These are phyloP conservation scores for Eulemur macaco DNA, from an alignment of 2,113 vertebrate genomes.

Conservation along the genomic window DNA sequence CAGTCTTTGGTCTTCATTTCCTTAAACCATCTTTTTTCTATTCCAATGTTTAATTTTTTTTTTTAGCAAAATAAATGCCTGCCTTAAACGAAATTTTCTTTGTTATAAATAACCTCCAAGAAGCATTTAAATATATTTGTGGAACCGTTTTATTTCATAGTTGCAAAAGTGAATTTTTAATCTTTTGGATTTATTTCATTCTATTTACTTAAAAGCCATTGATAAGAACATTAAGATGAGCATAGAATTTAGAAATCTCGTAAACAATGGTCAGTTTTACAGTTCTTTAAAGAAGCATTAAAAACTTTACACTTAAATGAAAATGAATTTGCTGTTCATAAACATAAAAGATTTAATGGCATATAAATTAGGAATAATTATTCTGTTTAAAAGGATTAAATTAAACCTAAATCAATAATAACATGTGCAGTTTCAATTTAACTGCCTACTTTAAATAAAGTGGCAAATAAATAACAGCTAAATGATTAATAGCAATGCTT, in stretches of 20 bases:
- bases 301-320: slow-evolving; percentile 77
- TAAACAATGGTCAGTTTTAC: slow-evolving; percentile 57
- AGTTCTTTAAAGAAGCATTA: slow-evolving; percentile 70
- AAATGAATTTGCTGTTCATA: slow-evolving; percentile 77
- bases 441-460: slow-evolving; percentile 86
- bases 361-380: slow-evolving; percentile 85
- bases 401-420: slow-evolving; percentile 88
- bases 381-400: slow-evolving; percentile 87
- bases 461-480: slow-evolving; percentile 87
- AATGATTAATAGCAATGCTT: slow-evolving; percentile 90
- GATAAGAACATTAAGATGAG: slow-evolving; percentile 46
- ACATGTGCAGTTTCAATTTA: slow-evolving; percentile 85
- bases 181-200: slow-evolving; percentile 69
- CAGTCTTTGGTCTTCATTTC: slow-evolving; percentile 6
- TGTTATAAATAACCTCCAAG: neutral
- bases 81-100: slow-evolving; percentile 42
- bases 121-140: neutral
- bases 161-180: slow-evolving; percentile 57
- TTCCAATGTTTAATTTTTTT: slow-evolving; percentile 25
- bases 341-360: slow-evolving; percentile 82
- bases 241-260: slow-evolving; percentile 51
- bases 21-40: slow-evolving; percentile 12
- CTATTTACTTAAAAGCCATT: slow-evolving; percentile 60
- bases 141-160: slow-evolving; percentile 42
- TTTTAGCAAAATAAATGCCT: slow-evolving; percentile 28